Evolutionary conservation across 2,888 invertebrate species (phyloP), one percentile per base, ranked within the genome.

Genomic region (Quadroppia sp.): DNA sequence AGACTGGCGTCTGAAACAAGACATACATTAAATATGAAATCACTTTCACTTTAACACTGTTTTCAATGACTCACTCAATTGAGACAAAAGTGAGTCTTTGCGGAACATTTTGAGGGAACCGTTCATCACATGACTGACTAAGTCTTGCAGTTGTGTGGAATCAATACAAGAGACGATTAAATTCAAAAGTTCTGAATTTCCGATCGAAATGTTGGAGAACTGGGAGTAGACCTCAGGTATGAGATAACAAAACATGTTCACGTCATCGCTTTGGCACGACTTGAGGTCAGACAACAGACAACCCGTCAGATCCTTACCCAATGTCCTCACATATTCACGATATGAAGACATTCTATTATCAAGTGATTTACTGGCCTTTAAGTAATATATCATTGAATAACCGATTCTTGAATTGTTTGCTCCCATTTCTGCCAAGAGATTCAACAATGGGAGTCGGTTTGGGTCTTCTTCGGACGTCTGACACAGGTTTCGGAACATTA

Each of bases 151-250:
- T 84, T 82, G 84, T 77, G 86, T 86, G 2, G 94, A 89, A 83
- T 98, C 97, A 77, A 97, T 87, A 76, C 92, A 90, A 13, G 94
- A 90, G 71, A 97, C 90, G 79, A 97, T 90, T 79, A 94, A 87
- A 81, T 92, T 90, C 78, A 98, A 84, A 77, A 98, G 85, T 80
- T 92, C 90, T 76, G 90, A 88, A 82, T 94, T 94, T 79, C 94
- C 94, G 77, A 93, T 87, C 59, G 91, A 89, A 80, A 90, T 89
- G 79, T 89, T 89, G 81, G 92, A 90, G 83, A 94, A 96, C 82
- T 91, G 92, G 81, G 89, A 88, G 83, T 92, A 97, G 76, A 96
- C 87, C 82, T 94, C 94, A 71, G 96, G 94, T 82, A 97, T 87
- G 79, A 98, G 86, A 88, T 91, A 96, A 81, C 93, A 90, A 83